Evolutionary conservation across 2,888 invertebrate genomes (phyloP), one percentile per base, ranked within the genome.

Genomic region (Philopedon plagiatum): DNA sequence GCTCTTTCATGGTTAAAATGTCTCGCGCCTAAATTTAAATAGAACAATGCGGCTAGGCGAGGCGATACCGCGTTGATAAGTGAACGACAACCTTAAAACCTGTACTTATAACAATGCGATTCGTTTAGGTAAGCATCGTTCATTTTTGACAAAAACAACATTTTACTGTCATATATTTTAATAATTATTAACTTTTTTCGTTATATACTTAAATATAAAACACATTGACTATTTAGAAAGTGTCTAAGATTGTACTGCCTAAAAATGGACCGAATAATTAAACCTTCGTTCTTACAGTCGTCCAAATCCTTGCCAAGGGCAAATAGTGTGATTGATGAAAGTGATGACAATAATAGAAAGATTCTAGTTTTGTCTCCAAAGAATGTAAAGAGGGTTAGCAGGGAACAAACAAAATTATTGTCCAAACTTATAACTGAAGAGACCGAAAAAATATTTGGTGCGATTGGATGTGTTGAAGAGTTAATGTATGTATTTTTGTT

Each of bases 381-480:
- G 29, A 75, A 77, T 44, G 75, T 80, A 5, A 71, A 67, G 3
- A 61, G 76, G 49, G 37, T 80, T 1, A 71, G 62, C 15, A 41
- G 61, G 0, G 75, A 78, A 9, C 72, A 78, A 13, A 37, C 34
- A 0, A 75, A 68, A 56, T 15, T 26, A 5, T 56, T 78, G 5
- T 74, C 76, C 37, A 75, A 73, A 60, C 26, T 78, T 23, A 26
- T 74, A 0, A 61, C 71, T 41, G 56, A 49, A 2, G 73, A 77
- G 23, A 49, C 65, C 2, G 76, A 73, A 5, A 41, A 69, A 15
- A 56, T 80, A 0, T 80, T 80, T 56, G 80, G 79, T 1, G 63
- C 75, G 8, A 56, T 74, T 5, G 13, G 21, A 13, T 37, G 73
- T 9, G 26, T 77, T 8, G 71, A 75, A 19, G 74, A 73, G 46